Conservation (phyloP, 2,888 invertebrate species). For the Platycheirus albimanus region DNA sequence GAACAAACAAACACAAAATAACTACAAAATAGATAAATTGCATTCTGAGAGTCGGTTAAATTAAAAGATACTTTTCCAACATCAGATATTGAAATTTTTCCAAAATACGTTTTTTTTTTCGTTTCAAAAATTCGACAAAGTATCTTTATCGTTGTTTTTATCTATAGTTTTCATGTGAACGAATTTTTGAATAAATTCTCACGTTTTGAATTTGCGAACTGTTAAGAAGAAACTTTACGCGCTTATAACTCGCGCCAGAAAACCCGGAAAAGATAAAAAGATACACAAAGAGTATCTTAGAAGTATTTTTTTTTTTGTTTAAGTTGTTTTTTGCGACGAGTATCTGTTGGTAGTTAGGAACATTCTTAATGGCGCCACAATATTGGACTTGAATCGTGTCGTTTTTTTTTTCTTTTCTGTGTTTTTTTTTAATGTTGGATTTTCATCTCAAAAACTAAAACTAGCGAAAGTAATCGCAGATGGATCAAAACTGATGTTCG, state of each 20-base stretch:
- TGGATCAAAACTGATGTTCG: conserved; percentile 7
- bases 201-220: conserved; percentile 49
- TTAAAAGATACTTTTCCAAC: conserved; percentile 37
- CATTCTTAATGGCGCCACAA: conserved; percentile 71
- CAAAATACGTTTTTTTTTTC: conserved; percentile 3
- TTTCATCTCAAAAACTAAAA: conserved; percentile 5
- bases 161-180: conserved; percentile 15
- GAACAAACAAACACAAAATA: conserved; percentile 42
- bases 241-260: conserved; percentile 69
- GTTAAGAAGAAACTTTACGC: conserved; percentile 60
- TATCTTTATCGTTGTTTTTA: too few relatives aligned
- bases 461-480: too few relatives aligned
- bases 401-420: conserved; percentile 42
- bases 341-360: conserved; percentile 29
- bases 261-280: conserved; percentile 70
- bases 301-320: background rate
- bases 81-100: background rate
- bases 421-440: too few relatives aligned
- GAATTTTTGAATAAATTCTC: conserved; percentile 41
- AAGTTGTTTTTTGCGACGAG: conserved; percentile 29
- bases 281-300: conserved; percentile 54
- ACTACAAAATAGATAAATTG: conserved; percentile 49
- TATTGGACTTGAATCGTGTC: conserved; percentile 64
- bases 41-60: conserved; percentile 64
- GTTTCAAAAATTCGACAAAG: conserved; percentile 12